Conservation (phyloP, 2,888 invertebrate genomes). For the Harpalus rufipes region DNA sequence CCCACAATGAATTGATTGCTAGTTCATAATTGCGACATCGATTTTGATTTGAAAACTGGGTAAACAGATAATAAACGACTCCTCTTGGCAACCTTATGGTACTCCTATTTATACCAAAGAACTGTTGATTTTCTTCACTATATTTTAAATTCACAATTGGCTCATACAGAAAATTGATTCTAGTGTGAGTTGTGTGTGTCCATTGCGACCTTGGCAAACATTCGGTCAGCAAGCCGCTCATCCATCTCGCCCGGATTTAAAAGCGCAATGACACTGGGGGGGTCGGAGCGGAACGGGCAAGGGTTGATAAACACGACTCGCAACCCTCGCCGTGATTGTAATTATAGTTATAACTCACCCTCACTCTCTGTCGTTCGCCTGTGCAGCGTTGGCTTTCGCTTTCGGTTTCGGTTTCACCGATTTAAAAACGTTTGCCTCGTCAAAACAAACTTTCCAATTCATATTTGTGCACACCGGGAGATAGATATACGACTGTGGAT, state of each 20-base stretch:
- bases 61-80: no score
- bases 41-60: not conserved
- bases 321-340: slow-evolving; percentile 64
- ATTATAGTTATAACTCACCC: slow-evolving; percentile 67
- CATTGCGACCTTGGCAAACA: slow-evolving; percentile 29
- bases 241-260: slow-evolving; percentile 56
- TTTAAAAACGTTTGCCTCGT: slow-evolving; percentile 55
- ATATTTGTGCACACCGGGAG: slow-evolving; percentile 40
- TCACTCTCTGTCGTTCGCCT: slow-evolving; percentile 31
- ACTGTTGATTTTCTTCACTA: no score
- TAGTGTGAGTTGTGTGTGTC: no score
- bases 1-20: not conserved
- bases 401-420: slow-evolving; percentile 36
- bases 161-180: no score
- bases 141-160: no score
- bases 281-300: slow-evolving; percentile 28
- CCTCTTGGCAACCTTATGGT: no score
- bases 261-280: slow-evolving; percentile 62
- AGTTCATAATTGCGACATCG: not conserved
- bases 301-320: slow-evolving; percentile 55
- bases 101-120: no score
- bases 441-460: slow-evolving; percentile 41
- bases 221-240: slow-evolving; percentile 48
- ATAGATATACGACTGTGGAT: slow-evolving; percentile 42
- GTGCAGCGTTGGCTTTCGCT: slow-evolving; percentile 26